Evolutionary conservation across 2,888 invertebrate species (phyloP), one percentile per base, ranked within the genome.

Genomic region (Heliconius aoede): DNA sequence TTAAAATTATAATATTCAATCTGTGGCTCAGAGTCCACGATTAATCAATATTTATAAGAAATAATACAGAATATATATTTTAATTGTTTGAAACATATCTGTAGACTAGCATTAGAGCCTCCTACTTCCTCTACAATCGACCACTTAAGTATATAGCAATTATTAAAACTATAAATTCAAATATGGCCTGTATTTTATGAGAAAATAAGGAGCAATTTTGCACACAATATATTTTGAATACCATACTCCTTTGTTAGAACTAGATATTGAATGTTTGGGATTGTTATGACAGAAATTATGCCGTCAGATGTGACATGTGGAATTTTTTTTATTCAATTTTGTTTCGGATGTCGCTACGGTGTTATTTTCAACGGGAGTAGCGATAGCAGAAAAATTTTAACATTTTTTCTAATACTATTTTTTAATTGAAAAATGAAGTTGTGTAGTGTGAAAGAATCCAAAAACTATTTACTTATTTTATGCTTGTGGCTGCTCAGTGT

Each of bases 221-320:
- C n/a, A 26, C 68, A 28, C n/a, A 69, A 28, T 67, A 36, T 30
- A 46, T 58, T 30, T 32, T 55, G 21, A 55, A 61, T 5, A 24
- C 15, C 58, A 40, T 51, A 64, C 30, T 73, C 74, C 72, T 77
- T 71, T 77, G 72, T 73, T 69, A 77, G 69, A 73, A 75, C 84
- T 86, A 86, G 84, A 86, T 86, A 86, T 86, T 86, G 85, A 85
- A 82, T 81, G 82, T 78, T 77, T 78, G 81, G 77, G 77, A 79
- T 80, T 84, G 83, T 82, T 83, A 83, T 84, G 84, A 85, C 85
- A 84, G 82, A 82, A 84, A 85, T 84, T 83, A 84, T 82, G 81
- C 81, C 81, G 79, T 81, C 80, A 79, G 79, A 80, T 79, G 72
- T 79, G 80, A 81, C 82, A 80, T 82, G 83, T 82, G 71, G 80